Conservation (phyloP, 2,113 vertebrate genomes). For the Melanocharis versteri region DNA sequence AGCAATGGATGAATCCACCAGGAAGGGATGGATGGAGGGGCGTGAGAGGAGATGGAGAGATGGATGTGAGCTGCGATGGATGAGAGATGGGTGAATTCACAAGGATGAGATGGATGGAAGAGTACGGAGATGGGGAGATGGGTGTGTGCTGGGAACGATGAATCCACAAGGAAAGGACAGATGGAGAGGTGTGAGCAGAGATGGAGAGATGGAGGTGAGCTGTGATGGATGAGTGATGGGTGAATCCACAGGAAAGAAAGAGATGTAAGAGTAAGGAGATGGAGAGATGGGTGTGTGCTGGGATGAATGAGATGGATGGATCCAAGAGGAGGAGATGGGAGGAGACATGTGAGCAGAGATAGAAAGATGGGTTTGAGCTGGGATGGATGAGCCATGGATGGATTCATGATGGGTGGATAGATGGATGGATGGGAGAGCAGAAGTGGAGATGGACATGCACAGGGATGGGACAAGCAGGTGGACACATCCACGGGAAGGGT, state of each 20-base stretch:
- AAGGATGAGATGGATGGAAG: background rate
- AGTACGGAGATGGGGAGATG: background rate
- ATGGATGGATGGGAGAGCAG: background rate
- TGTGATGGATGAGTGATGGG: background rate
- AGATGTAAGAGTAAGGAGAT: background rate
- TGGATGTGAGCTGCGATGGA: rapidly evolving
- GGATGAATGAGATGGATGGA: background rate
- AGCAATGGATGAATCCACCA: background rate
- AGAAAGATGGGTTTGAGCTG: background rate
- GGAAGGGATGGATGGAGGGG: background rate
- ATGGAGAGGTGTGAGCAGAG: background rate
- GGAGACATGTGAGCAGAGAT: background rate
- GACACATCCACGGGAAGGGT: rapidly evolving
- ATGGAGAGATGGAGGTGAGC: background rate
- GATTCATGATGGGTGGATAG: background rate
- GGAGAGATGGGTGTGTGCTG: background rate
- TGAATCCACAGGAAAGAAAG: background rate
- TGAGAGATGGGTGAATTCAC: background rate
- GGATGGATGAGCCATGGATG: background rate
- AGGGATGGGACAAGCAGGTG: background rate
- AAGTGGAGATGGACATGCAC: background rate
- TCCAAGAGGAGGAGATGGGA: background rate
- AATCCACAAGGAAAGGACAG: background rate
- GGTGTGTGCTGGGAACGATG: background rate
- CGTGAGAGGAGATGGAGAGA: background rate